These are phyloP conservation scores for Nymphicus hollandicus DNA, from an alignment of 2,113 vertebrate genomes.

Conservation along the genomic window DNA sequence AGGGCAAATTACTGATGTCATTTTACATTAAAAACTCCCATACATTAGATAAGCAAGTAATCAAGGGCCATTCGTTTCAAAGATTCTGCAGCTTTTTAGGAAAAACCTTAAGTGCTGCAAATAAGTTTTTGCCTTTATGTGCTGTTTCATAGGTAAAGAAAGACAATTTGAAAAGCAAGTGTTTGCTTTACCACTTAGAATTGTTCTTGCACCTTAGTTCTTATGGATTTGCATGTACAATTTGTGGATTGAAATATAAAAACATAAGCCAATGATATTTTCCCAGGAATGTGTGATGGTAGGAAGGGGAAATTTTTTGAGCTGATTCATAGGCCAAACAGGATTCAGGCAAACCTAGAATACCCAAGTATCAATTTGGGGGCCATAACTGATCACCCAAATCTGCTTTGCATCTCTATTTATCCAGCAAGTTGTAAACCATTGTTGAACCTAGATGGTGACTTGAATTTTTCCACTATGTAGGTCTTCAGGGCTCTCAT, in stretches of 20 bases:
- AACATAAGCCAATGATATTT: neutral
- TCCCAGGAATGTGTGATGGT: neutral
- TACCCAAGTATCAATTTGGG: neutral
- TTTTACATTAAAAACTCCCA: neutral
- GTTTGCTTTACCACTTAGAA: neutral
- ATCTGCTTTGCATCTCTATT: neutral
- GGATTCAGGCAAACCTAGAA: neutral
- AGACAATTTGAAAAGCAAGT: neutral
- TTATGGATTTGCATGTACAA: neutral
- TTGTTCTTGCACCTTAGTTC: neutral
- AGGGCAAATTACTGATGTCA: neutral
- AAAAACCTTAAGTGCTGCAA: neutral
- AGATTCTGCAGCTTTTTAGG: neutral
- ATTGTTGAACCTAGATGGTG: neutral
- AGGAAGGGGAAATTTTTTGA: neutral
- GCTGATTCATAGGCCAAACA: neutral
- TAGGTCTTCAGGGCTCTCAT: neutral
- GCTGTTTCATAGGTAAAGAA: neutral
- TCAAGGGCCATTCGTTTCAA: neutral
- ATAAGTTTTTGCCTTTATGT: neutral
- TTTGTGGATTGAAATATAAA: neutral
- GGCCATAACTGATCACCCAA: neutral
- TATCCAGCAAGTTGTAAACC: neutral
- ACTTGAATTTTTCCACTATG: neutral
- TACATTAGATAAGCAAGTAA: neutral